Conservation (phyloP, 2,888 invertebrate genomes). For the Protodeltote pygarga region DNA sequence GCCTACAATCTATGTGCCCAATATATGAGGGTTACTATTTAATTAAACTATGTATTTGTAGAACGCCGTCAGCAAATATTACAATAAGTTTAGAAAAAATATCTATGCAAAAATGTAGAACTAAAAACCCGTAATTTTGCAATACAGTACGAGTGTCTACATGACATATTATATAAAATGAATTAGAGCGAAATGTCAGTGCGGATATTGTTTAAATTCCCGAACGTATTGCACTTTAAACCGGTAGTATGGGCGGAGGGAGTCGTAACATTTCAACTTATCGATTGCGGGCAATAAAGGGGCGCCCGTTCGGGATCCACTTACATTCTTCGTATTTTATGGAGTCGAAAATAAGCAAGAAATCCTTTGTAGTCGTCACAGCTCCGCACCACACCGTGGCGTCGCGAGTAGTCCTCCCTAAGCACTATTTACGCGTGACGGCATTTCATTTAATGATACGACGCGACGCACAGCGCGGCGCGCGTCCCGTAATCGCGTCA, state of each 20-base stretch:
- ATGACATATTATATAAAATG: not conserved
- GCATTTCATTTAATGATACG: not conserved
- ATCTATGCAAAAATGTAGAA: too few relatives aligned
- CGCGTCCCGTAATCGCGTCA: too few relatives aligned
- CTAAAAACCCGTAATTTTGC: too few relatives aligned
- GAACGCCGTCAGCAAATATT: too few relatives aligned
- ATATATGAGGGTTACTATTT: too few relatives aligned
- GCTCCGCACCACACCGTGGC: constrained; percentile 10
- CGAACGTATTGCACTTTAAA: constrained; percentile 36
- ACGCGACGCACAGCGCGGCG: not conserved
- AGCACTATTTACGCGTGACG: constrained; percentile 1
- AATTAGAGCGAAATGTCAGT: constrained; percentile 7
- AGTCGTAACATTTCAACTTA: constrained; percentile 38
- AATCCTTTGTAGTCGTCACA: constrained; percentile 32
- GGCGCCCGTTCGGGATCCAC: constrained; percentile 39
- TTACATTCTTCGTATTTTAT: constrained; percentile 62
- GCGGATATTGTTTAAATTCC: constrained; percentile 37
- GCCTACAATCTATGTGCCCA: too few relatives aligned
- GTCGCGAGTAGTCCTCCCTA: not conserved
- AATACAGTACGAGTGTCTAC: too few relatives aligned
- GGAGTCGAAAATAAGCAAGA: constrained; percentile 55
- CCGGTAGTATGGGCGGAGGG: not conserved
- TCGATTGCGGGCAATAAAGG: constrained; percentile 53
- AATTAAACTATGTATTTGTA: too few relatives aligned
- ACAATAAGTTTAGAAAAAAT: too few relatives aligned